These are phyloP conservation scores for Ochropleura plecta DNA, from an alignment of 2,888 invertebrate genomes.

Conservation along the genomic window DNA sequence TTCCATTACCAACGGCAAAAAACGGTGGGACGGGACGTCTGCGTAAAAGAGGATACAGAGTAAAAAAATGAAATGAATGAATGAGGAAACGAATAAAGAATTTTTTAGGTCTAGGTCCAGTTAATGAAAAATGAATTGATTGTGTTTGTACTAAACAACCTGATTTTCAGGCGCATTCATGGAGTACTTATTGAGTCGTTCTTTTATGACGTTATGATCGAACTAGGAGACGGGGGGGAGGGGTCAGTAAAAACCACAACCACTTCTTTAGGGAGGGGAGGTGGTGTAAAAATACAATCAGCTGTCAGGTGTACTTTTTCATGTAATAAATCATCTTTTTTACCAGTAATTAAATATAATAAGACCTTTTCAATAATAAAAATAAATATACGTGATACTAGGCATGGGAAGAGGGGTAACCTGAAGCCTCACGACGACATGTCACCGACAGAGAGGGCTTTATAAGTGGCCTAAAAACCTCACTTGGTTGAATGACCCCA, in stretches of 20 bases:
- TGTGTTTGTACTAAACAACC: not conserved
- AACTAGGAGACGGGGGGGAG: no score
- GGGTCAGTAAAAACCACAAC: no score
- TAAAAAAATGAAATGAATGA: not conserved
- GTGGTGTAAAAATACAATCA: no score
- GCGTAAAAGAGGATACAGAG: not conserved
- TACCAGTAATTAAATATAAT: no score
- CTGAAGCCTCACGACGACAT: not conserved
- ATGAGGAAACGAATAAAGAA: no score
- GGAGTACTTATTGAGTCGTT: no score
- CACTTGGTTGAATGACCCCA: not conserved
- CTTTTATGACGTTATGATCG: no score
- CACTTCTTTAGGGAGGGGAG: no score
- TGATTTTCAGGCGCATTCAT: not conserved
- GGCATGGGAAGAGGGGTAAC: not conserved
- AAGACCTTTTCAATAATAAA: no score
- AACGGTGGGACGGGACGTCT: not conserved
- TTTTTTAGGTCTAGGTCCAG: no score
- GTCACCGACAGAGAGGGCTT: not conserved
- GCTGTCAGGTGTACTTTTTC: no score
- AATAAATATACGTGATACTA: not conserved
- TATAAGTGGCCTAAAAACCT: not conserved
- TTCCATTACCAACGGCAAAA: conserved; percentile 4
- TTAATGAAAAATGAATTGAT: not conserved
- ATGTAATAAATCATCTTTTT: no score